These are phyloP conservation scores for Triplophysa siluroides DNA, from an alignment of 2,113 vertebrate genomes.

Conservation along the genomic window DNA sequence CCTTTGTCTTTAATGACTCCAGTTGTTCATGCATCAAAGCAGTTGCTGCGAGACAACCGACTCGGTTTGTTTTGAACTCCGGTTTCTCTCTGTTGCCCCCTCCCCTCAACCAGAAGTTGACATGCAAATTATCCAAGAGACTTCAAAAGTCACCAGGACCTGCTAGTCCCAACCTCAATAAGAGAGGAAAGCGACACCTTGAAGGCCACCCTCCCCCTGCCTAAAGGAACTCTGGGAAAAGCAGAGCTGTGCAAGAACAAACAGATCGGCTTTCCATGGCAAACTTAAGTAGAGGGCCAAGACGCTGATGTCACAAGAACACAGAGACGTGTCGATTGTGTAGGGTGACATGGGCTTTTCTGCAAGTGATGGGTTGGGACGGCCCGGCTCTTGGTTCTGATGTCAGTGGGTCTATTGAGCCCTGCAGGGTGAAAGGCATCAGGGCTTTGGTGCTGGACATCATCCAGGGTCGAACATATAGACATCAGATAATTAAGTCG, in stretches of 20 bases:
- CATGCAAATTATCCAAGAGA: conserved; percentile 65
- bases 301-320: conserved; percentile 43
- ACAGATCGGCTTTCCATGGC: conserved; percentile 59
- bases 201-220: conserved; percentile 25
- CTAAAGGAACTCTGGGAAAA: conserved; percentile 29
- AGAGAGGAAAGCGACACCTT: conserved; percentile 53
- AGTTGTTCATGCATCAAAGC: conserved; percentile 74
- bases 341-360: conserved; percentile 70
- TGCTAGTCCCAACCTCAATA: conserved; percentile 63
- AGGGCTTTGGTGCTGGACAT: conserved; percentile 37
- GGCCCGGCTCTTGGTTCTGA: conserved; percentile 59
- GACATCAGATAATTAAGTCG: conserved; percentile 66
- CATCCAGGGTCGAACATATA: conserved; percentile 35
- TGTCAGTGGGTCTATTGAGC: conserved; percentile 55
- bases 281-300: conserved; percentile 42
- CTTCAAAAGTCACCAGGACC: conserved; percentile 66
- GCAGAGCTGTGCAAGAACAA: conserved; percentile 33
- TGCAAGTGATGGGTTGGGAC: conserved; percentile 55
- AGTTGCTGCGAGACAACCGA: conserved; percentile 36
- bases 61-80: conserved; percentile 55
- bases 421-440: conserved; percentile 14
- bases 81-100: conserved; percentile 38
- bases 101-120: conserved; percentile 52
- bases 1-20: conserved; percentile 69
- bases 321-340: conserved; percentile 60